Conservation (phyloP, 2,113 vertebrate species). For the Parotia lawesii region DNA sequence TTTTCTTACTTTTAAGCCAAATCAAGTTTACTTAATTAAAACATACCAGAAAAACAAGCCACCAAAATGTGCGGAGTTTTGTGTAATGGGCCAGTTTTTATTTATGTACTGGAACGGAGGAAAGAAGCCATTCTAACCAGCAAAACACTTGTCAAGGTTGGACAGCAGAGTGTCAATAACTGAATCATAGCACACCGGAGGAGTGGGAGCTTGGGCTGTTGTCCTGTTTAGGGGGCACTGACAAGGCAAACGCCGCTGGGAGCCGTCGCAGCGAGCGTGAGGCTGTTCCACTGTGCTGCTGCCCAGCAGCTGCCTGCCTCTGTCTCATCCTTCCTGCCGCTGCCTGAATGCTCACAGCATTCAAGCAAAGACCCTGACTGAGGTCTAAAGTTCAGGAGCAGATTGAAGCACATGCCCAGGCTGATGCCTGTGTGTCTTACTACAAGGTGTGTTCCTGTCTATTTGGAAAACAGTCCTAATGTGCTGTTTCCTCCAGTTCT, state of each 20-base stretch:
- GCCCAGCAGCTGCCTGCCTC: not conserved
- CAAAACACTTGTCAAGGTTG: not conserved
- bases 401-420: accelerated
- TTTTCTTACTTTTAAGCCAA: not conserved
- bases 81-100: not conserved
- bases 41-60: not conserved
- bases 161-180: not conserved
- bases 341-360: not conserved
- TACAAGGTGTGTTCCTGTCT: not conserved
- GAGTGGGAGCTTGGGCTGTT: not conserved
- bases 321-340: accelerated
- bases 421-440: not conserved
- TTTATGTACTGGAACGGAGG: not conserved
- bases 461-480: not conserved
- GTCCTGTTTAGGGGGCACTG: not conserved
- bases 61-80: not conserved
- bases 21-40: not conserved
- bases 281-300: not conserved
- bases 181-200: accelerated
- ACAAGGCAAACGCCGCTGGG: not conserved
- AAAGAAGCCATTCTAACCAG: not conserved
- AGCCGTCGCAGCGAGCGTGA: accelerated
- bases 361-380: not conserved
- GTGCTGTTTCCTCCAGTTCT: not conserved
- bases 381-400: not conserved